Base-by-base conservation (phyloP, 2,113 vertebrate species). In the Numenius arquata region DNA sequence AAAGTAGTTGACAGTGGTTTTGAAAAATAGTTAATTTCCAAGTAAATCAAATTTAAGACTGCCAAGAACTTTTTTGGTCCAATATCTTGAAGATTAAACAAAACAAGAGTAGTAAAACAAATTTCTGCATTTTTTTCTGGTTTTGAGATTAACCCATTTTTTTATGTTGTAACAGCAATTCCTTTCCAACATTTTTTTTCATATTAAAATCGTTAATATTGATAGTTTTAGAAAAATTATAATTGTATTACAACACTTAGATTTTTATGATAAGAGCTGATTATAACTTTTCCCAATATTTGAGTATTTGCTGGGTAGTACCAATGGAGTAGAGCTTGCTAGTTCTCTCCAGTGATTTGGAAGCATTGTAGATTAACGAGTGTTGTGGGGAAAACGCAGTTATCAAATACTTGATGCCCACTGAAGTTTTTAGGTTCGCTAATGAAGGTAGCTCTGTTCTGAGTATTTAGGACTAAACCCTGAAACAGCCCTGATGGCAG, bases 301-400 rank as follows among this genome's bases (percentile, higher is more conserved):
- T 43, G 30, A 67, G 17, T 22, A 7, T 75, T 71, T 67, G 36
- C 38, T 34, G 15, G 18, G 50, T 2, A 11, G 72, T 25, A 83
- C 3, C 38, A 59, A 4, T 4, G 1, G 30, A 79, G 47, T 0
- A 43, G 73, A 75, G 40, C 32, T 74, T 53, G 61, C 53, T 55
- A 3, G 20, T 58, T 83, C 71, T 79, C 5, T 29, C 22, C 21
- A 50, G 61, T 26, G 62, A 23, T n/a, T 52, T 1, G 1, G 61
- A 41, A 61, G 12, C 6, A 0, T 1, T 20, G 40, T 4, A 11
- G 76, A 1, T 56, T 2, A 7, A 5, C 7, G 65, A 59, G 16
- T 3, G 1, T 7, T 9, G 32, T 25, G 70, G 58, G 25, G 21
- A 41, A 43, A 62, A n/a, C 34, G 12, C 38, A 30, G 40, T 13